phyloP scores from a whole-genome alignment of 2,888 invertebrate genomes.

The Sphaerophoria rueppellii region DNA sequence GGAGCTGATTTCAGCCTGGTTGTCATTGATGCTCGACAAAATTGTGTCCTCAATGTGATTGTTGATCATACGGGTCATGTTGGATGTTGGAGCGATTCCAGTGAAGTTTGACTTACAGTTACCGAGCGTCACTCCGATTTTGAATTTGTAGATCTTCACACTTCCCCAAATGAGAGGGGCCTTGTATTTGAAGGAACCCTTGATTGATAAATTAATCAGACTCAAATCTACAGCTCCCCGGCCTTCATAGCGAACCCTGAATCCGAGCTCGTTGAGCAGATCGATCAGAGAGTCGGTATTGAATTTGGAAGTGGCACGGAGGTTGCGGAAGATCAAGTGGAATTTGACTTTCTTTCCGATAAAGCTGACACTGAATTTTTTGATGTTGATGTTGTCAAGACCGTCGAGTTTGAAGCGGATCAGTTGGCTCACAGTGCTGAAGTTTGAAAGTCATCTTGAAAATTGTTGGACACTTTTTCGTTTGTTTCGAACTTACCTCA shows the following conservation, averaged over 20 bases:
- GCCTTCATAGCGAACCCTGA: conserved; percentile 78
- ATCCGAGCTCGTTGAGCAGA: conserved; percentile 60
- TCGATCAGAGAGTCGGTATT: conserved; percentile 32
- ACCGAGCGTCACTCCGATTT: conserved; percentile 76
- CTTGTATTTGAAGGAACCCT: conserved; percentile 77
- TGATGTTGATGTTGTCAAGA: conserved; percentile 66
- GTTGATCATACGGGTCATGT: conserved; percentile 76
- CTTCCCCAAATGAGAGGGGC: conserved; percentile 79
- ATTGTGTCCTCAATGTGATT: conserved; percentile 76
- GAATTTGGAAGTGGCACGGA: conserved; percentile 60
- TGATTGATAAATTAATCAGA: conserved; percentile 77
- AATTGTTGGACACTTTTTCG: background rate
- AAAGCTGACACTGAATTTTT: conserved; percentile 57
- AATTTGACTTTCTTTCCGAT: conserved; percentile 69
- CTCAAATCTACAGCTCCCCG: conserved; percentile 77
- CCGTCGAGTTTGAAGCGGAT: conserved; percentile 60
- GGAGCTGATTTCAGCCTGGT: conserved; percentile 76
- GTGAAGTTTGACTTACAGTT: conserved; percentile 77
- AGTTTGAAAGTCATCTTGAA: background rate
- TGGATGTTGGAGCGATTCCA: conserved; percentile 77
- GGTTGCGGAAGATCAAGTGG: conserved; percentile 63
- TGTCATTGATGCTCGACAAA: conserved; percentile 76
- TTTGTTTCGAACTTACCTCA: conserved; percentile 27
- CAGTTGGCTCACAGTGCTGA: conserved; percentile 42
- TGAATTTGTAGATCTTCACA: conserved; percentile 77